Evolutionary conservation across 2,888 invertebrate genomes (phyloP), one percentile per base, ranked within the genome.

Genomic region (Dendrolimus houi): DNA sequence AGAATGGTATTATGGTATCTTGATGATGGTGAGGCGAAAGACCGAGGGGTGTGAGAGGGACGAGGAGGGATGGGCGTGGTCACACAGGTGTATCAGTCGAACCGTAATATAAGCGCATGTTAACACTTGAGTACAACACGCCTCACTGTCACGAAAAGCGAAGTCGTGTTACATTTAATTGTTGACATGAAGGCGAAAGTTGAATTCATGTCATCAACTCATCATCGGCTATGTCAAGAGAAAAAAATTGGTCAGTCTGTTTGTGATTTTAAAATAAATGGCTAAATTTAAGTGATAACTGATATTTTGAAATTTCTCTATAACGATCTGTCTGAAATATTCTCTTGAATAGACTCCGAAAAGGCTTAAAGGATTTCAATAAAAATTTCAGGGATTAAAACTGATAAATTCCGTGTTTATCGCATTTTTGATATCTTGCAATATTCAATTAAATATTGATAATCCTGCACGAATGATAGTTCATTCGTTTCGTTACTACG

Each of bases 81-180:
- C 68, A 79, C 70, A 76, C 87, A 88, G 87, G 88, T 88, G 87
- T 82, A 85, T 81, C 81, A 79, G 68, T 73, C 79, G 77, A 81
- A 82, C 79, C 71, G 79, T 87, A 87, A 88, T 85, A 80, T 87
- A 88, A 87, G 85, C 86, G 82, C 84, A 83, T 84, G 83, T 85
- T 87, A 85, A 83, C 87, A 86, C 85, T 81, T 66, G 65, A 65
- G 67, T 68, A 67, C 81, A 79, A 86, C 87, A 87, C 89, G 88
- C 89, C 89, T 89, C 77, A 80, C 75, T 84, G 87, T 87, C 87
- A 85, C 81, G 83, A 74, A 73, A 63, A 70, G 68, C 72, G 65
- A 68, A 75, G 70, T 74, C 68, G 71, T 68, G 62, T 65, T 66
- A 68, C 62, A 71, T 76, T 70, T 83, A 83, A 84, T 86, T 85